Conservation (phyloP, 2,113 vertebrate species). For the Pygoscelis antarcticus region DNA sequence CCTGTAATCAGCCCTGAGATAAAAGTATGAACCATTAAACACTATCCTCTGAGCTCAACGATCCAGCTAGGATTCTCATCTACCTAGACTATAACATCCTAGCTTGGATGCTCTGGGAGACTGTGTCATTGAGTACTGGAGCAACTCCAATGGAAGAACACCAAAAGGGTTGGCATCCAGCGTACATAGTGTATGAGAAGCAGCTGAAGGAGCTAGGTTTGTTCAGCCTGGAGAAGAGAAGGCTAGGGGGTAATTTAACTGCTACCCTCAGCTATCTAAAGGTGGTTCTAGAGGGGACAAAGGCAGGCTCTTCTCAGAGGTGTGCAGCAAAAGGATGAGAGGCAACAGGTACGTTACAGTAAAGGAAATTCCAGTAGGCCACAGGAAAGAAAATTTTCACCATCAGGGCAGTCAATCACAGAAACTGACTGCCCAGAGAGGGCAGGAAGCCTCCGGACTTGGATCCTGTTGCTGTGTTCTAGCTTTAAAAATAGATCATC, state of each 20-base stretch:
- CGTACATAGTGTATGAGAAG: background rate
- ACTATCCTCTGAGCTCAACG: background rate
- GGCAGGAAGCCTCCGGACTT: background rate
- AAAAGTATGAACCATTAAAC: background rate
- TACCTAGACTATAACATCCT: background rate
- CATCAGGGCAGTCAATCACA: background rate
- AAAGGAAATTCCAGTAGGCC: background rate
- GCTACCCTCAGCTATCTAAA: background rate
- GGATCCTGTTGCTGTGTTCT: background rate
- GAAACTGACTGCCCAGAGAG: background rate
- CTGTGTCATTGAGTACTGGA: background rate
- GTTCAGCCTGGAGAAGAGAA: background rate
- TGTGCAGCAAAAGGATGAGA: background rate
- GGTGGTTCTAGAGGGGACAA: background rate
- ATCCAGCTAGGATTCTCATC: background rate
- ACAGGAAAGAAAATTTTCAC: background rate
- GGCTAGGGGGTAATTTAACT: background rate
- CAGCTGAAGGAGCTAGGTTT: background rate
- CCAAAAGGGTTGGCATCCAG: background rate
- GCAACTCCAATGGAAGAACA: background rate
- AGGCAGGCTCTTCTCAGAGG: background rate
- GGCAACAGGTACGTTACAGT: background rate
- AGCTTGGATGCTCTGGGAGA: background rate
- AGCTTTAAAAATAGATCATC: background rate
- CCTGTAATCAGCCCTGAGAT: background rate